Evolutionary conservation across 2,113 vertebrate species (phyloP).

Genomic region (Eleginops maclovinus): DNA sequence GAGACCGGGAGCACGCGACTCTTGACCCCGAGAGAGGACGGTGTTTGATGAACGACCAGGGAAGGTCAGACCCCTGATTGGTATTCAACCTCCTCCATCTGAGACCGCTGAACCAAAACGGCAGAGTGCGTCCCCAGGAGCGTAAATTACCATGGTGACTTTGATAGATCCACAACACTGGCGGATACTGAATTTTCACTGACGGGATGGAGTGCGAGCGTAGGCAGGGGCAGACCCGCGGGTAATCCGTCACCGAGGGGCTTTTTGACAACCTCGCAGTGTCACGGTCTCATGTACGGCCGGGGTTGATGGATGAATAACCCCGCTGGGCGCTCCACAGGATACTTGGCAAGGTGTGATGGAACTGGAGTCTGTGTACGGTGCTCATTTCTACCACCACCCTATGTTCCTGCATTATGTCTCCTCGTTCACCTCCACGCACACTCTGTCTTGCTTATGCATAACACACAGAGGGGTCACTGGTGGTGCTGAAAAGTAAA

Average conservation of each 20-base stretch:
- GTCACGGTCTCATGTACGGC: constrained; percentile 36
- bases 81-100: constrained; percentile 70
- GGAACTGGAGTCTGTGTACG: constrained; percentile 32
- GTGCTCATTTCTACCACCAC: constrained; percentile 29
- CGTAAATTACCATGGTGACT: constrained; percentile 72
- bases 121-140: constrained; percentile 49
- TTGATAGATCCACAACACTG: constrained; percentile 67
- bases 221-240: constrained; percentile 17
- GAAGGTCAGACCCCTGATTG: constrained; percentile 76
- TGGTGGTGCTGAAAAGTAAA: constrained; percentile 46
- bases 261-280: constrained; percentile 53
- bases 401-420: constrained; percentile 2
- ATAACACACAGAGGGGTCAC: constrained; percentile 30
- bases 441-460: constrained; percentile 23
- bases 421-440: constrained; percentile 14
- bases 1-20: constrained; percentile 41
- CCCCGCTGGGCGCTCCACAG: constrained; percentile 8
- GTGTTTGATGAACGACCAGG: constrained; percentile 77
- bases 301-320: constrained; percentile 50
- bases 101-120: constrained; percentile 58
- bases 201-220: constrained; percentile 42
- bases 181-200: constrained; percentile 53
- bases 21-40: constrained; percentile 72
- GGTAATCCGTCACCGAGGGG: constrained; percentile 63
- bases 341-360: constrained; percentile 38